phyloP scores from a whole-genome alignment of 2,113 vertebrate genomes.

The Polypterus senegalus region DNA sequence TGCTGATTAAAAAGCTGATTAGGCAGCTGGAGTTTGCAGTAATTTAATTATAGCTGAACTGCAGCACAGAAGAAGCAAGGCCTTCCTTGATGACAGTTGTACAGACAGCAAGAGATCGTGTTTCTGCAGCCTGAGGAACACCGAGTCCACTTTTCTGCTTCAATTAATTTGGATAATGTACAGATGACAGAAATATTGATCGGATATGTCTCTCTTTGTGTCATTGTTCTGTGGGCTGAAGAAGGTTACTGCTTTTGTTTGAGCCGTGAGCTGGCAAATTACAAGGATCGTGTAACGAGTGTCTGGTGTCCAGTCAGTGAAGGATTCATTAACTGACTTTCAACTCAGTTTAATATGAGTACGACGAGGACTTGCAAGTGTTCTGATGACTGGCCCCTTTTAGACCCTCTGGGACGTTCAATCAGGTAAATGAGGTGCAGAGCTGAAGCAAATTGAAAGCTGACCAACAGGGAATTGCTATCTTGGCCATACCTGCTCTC shows the following conservation, averaged over 20 bases:
- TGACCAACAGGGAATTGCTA: too few species aligned
- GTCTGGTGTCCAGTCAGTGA: too few species aligned
- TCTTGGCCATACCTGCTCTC: too few species aligned
- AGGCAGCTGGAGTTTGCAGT: constrained; percentile 61
- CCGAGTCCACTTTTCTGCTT: constrained; percentile 27
- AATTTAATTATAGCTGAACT: constrained; percentile 41
- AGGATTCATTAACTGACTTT: too few species aligned
- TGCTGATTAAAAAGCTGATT: constrained; percentile 57
- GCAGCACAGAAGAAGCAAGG: constrained; percentile 18
- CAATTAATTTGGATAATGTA: constrained; percentile 18
- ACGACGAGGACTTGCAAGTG: too few species aligned
- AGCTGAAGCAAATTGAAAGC: too few species aligned
- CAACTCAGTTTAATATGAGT: too few species aligned
- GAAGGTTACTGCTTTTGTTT: constrained; percentile 24
- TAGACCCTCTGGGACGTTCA: too few species aligned
- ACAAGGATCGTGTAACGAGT: too few species aligned
- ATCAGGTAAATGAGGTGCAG: too few species aligned
- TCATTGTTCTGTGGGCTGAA: constrained; percentile 23
- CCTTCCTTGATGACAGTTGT: constrained; percentile 37
- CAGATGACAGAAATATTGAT: constrained; percentile 29
- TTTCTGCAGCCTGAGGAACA: constrained; percentile 47
- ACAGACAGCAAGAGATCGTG: constrained; percentile 37
- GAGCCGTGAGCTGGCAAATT: not conserved
- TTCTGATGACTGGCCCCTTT: too few species aligned
- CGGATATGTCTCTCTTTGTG: constrained; percentile 15